A percentile compares a stretch with the other conserved stretches of the same genome.
Conservation (phyloP, 2,888 invertebrate species). For the Mesorhabditis sp. region DNA sequence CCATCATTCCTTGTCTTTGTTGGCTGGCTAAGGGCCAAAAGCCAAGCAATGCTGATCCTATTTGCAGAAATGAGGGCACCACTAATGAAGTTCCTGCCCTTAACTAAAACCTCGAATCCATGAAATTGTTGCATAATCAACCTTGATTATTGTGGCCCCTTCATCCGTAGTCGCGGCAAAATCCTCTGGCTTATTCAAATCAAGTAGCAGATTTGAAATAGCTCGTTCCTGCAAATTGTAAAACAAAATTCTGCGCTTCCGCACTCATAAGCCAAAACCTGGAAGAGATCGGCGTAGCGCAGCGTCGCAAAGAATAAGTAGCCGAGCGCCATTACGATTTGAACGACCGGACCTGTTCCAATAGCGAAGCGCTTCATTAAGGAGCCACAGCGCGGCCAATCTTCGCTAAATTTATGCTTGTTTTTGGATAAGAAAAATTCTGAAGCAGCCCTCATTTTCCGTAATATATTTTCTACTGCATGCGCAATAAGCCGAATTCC, state of each 20-base stretch:
- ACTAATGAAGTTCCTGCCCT: neutral
- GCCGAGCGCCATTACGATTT: neutral
- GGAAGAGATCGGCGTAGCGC: neutral
- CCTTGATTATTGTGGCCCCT: neutral
- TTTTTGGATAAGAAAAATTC: too few relatives aligned
- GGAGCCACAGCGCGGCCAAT: too few relatives aligned
- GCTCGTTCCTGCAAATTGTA: neutral
- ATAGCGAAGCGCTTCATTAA: too few relatives aligned
- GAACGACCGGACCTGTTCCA: neutral
- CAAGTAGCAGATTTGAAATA: constrained; percentile 4
- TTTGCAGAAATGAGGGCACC: neutral
- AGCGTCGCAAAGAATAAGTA: neutral
- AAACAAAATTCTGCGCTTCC: too few relatives aligned
- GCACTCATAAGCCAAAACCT: neutral
- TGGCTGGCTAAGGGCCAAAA: neutral
- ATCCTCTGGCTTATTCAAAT: constrained; percentile 4
- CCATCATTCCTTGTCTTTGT: neutral
- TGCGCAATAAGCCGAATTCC: too few relatives aligned
- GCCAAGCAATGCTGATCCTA: neutral
- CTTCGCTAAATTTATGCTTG: too few relatives aligned
- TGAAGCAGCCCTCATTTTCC: too few relatives aligned
- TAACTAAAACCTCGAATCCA: neutral
- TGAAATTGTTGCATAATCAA: neutral
- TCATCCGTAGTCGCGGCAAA: neutral
- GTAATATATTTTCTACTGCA: too few relatives aligned